Conservation (phyloP, 2,797 vertebrate genomes). For the Myripristis jacobus region DNA sequence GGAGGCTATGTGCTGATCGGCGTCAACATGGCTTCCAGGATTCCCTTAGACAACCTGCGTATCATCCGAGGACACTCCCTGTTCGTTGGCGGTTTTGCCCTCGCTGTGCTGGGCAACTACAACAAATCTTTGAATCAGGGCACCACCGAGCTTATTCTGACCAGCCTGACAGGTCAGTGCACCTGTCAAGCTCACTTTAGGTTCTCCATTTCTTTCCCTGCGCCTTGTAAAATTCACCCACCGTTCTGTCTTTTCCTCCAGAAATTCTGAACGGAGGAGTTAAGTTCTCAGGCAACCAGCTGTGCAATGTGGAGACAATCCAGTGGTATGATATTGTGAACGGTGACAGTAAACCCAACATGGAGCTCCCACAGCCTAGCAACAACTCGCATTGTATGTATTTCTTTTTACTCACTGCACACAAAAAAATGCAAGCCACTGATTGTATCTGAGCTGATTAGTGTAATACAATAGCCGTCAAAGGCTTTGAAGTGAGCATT, state of each 20-base stretch:
- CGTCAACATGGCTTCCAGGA: slow-evolving; percentile 87
- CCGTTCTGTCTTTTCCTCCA: slow-evolving; percentile 59
- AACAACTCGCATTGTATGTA: slow-evolving; percentile 83
- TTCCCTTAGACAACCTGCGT: slow-evolving; percentile 92
- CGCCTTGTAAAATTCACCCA: not conserved
- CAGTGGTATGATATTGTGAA: slow-evolving; percentile 92
- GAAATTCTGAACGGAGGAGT: slow-evolving; percentile 95
- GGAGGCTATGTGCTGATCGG: slow-evolving; percentile 94
- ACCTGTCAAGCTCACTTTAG: not conserved
- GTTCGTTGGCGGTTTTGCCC: slow-evolving; percentile 84
- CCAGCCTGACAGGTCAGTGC: slow-evolving; percentile 88
- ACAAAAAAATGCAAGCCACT: not conserved
- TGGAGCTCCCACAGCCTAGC: slow-evolving; percentile 45
- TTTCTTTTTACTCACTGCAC: not conserved
- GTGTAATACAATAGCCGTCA: not conserved
- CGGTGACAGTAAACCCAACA: slow-evolving; percentile 61
- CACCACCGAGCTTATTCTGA: slow-evolving; percentile 86
- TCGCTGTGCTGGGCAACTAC: slow-evolving; percentile 88
- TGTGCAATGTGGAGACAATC: slow-evolving; percentile 91
- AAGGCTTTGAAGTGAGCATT: not conserved
- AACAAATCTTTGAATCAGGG: slow-evolving; percentile 68
- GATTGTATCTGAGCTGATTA: not conserved
- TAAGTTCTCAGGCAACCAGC: slow-evolving; percentile 83
- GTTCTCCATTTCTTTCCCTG: not conserved
- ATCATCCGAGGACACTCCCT: slow-evolving; percentile 94